phyloP scores from a whole-genome alignment of 2,888 invertebrate species.

The Nephrotoma appendiculata region DNA sequence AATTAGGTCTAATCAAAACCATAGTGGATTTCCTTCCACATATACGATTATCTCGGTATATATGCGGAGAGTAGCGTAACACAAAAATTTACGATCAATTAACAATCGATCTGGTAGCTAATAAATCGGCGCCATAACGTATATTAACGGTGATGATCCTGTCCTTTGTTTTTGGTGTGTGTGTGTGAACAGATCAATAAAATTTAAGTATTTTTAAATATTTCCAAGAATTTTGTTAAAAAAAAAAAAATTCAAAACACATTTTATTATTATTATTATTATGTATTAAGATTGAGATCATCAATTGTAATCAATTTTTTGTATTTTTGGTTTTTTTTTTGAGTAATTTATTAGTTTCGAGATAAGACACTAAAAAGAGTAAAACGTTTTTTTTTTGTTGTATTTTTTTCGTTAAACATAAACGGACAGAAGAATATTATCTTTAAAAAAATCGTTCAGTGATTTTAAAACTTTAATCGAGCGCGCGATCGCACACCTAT shows the following conservation, averaged over 20 bases:
- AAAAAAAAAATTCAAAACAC: not conserved
- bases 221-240: slow-evolving; percentile 1
- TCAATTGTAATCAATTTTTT: not conserved
- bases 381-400: not conserved
- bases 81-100: not conserved
- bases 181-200: not conserved
- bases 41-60: not conserved
- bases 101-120: not conserved
- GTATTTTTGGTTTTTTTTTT: not conserved
- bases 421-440: not conserved
- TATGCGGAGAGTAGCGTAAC: not conserved
- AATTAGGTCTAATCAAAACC: not conserved
- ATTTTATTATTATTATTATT: not conserved
- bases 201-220: not conserved
- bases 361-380: not conserved
- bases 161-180: not conserved
- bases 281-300: not conserved
- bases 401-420: not conserved
- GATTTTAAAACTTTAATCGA: not conserved
- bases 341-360: slow-evolving; percentile 1
- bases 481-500: not conserved
- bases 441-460: not conserved
- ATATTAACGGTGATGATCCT: not conserved
- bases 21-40: not conserved
- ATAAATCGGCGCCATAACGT: not conserved